These are phyloP conservation scores for Oreonectes daqikongensis DNA, from an alignment of 2,797 vertebrate species.

Conservation along the genomic window DNA sequence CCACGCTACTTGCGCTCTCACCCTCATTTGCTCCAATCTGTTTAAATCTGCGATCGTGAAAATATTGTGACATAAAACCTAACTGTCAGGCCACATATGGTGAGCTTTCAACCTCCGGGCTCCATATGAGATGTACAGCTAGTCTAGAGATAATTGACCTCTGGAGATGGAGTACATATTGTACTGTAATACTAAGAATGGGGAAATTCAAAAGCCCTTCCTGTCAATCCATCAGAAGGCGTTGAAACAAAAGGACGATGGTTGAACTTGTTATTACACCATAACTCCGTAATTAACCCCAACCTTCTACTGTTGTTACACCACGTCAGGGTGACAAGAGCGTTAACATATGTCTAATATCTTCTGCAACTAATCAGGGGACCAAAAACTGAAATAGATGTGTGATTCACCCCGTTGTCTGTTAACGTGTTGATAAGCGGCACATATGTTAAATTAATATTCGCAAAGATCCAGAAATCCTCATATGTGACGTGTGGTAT, in stretches of 20 bases:
- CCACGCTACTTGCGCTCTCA: slow-evolving; percentile 70
- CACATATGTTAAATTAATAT: slow-evolving; percentile 69
- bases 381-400: slow-evolving; percentile 77
- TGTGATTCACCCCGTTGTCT: slow-evolving; percentile 75
- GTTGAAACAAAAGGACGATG: slow-evolving; percentile 66
- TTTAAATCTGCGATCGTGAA: slow-evolving; percentile 72
- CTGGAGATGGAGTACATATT: slow-evolving; percentile 34
- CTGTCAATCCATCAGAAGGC: slow-evolving; percentile 68
- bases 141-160: slow-evolving; percentile 45
- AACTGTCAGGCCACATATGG: slow-evolving; percentile 67
- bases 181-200: slow-evolving; percentile 61
- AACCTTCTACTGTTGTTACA: slow-evolving; percentile 67
- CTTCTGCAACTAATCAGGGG: slow-evolving; percentile 71
- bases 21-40: slow-evolving; percentile 74
- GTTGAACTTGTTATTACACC: slow-evolving; percentile 46
- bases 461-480: slow-evolving; percentile 17
- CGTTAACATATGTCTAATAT: slow-evolving; percentile 69
- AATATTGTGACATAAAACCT: slow-evolving; percentile 79
- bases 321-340: slow-evolving; percentile 62
- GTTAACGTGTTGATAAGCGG: slow-evolving; percentile 80
- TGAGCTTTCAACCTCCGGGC: slow-evolving; percentile 35
- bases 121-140: slow-evolving; percentile 56
- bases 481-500: neutral
- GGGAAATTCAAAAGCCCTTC: slow-evolving; percentile 59
- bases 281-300: slow-evolving; percentile 70